Percentiles rank a stretch among this genome's conserved stretches.
phyloP scores from a whole-genome alignment of 1,140 invertebrate species.

The Pogonognathellus flavescens region DNA sequence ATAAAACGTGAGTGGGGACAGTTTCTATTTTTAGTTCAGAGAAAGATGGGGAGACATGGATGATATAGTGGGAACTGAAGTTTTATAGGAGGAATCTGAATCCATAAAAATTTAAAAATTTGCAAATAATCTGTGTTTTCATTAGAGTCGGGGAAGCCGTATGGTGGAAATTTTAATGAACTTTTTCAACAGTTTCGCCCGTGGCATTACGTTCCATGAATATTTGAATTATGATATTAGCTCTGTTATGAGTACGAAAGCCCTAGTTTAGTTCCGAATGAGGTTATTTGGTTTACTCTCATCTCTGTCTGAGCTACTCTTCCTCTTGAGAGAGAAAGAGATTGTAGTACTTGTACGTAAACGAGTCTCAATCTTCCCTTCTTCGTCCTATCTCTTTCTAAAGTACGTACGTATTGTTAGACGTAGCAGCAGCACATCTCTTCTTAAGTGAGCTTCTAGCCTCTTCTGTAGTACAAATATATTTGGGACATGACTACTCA shows the following conservation, averaged over 20 bases:
- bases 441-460: background rate
- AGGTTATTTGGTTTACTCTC: constrained; percentile 36
- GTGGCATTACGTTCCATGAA: constrained; percentile 50
- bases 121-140: constrained; percentile 39
- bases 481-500: constrained; percentile 30
- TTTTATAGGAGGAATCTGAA: background rate
- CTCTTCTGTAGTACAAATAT: background rate
- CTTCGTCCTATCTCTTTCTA: background rate
- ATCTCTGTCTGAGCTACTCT: background rate
- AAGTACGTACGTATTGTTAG: background rate
- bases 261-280: constrained; percentile 48
- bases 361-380: background rate
- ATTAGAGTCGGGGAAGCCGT: constrained; percentile 33
- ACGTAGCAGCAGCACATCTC: background rate
- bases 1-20: constrained; percentile 24
- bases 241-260: constrained; percentile 44
- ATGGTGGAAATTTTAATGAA: constrained; percentile 43
- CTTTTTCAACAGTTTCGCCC: constrained; percentile 51
- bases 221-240: constrained; percentile 51
- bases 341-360: background rate
- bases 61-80: constrained; percentile 9
- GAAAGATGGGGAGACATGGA: too few relatives aligned
- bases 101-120: constrained; percentile 51
- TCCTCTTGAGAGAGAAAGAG: background rate
- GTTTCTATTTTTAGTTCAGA: background rate